A percentile compares a stretch with the other conserved stretches of the same genome.
Conservation (phyloP, 2,888 invertebrate species). For the Lobophora halterata region DNA sequence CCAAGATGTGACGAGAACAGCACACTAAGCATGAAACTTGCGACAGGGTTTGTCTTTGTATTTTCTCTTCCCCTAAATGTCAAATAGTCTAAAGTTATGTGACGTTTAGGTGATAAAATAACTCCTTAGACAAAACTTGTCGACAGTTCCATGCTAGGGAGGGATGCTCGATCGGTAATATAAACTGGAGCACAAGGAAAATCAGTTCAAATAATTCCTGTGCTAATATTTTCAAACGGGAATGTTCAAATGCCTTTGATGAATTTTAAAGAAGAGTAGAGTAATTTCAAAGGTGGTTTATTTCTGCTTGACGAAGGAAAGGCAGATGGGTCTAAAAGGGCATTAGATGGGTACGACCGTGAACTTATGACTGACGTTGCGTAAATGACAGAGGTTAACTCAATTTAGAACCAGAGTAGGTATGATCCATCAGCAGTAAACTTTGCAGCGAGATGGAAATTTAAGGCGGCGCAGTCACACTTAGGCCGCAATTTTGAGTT, state of each 20-base stretch:
- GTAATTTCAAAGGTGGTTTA: constrained; percentile 43
- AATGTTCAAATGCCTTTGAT: background rate
- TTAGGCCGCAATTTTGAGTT: too few species aligned
- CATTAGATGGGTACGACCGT: constrained; percentile 49
- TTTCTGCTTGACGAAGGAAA: constrained; percentile 56
- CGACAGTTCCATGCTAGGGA: too few species aligned
- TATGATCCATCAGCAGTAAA: too few species aligned
- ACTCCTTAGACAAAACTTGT: too few species aligned
- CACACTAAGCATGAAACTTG: too few species aligned
- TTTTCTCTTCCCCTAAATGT: too few species aligned
- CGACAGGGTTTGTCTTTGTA: too few species aligned
- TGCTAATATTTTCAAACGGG: background rate
- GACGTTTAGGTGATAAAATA: too few species aligned
- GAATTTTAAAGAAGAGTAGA: background rate
- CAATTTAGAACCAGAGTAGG: constrained; percentile 30
- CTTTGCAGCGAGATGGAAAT: background rate
- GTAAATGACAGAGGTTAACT: constrained; percentile 48
- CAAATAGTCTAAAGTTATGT: too few species aligned
- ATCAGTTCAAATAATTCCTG: too few species aligned
- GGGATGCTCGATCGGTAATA: constrained; percentile 47
- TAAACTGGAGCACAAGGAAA: constrained; percentile 47
- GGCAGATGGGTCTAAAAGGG: constrained; percentile 48
- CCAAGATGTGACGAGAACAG: constrained; percentile 27
- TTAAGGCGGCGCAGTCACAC: too few species aligned
- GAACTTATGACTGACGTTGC: constrained; percentile 59